Base-by-base conservation (phyloP, 2,888 invertebrate genomes). In the Lasioglossum zephyrum region DNA sequence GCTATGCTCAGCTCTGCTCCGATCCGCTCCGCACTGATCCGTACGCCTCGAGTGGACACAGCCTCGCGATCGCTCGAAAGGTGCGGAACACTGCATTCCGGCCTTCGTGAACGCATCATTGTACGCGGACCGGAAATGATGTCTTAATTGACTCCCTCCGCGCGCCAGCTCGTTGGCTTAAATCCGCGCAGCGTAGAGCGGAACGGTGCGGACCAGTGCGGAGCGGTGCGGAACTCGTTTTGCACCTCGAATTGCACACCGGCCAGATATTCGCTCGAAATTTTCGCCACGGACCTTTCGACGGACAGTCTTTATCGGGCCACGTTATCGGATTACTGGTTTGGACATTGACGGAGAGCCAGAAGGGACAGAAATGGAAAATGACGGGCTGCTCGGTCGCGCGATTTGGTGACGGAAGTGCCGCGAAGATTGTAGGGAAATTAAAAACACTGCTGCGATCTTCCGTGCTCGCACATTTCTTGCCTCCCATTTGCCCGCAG, bases 51-150 rank as follows among this genome's bases (percentile, higher is more conserved):
- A 93, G 93, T 92, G 92, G 92, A 89, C 92, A 83, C 82, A 77
- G 88, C 87, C 75, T 81, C 86, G 89, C 87, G 87, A 89, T 88
- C 88, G 85, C 89, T 92, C 92, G 90, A 92, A 94, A 94, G 93
- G 94, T 91, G 93, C 92, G 94, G 92, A 87, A 91, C 86, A 36
- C 83, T 86, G 77, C 90, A 91, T 94, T 94, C 93, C 93, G 92
- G 91, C 88, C 85, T 85, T 26, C 86, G 84, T 84, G 60, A 44
- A 79, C 89, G 84, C 90, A 83, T 90, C 89, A 91, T 92, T 92
- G 89, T 90, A 88, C 86, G 82, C 82, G 84, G 86, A 77, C 90
- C 93, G 93, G 93, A 93, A 93, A 93, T 93, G 90, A 93, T 90
- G 91, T 92, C 91, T 93, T 93, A 91, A 93, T 93, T 93, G 91